Percentiles rank a stretch among this genome's conserved stretches.
Conservation (phyloP, 2,888 invertebrate species). For the Habrosyne pyritoides region DNA sequence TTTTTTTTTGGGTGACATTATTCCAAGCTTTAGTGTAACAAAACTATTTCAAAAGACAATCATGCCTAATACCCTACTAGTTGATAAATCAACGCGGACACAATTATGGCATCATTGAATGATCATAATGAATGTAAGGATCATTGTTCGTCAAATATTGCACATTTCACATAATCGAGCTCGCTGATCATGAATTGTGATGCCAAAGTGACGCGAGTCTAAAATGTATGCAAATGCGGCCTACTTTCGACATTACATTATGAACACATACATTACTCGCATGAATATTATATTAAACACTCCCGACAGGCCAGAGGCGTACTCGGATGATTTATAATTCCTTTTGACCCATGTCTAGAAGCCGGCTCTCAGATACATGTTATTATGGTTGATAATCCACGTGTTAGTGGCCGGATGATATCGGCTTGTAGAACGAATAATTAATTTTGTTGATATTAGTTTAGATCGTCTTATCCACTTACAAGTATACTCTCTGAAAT, state of each 20-base stretch:
- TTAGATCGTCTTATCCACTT: no score
- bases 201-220: not conserved
- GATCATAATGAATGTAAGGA: not conserved
- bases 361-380: constrained; percentile 20
- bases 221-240: constrained; percentile 47
- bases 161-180: constrained; percentile 13
- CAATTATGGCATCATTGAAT: not conserved
- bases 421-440: not conserved
- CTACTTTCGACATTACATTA: constrained; percentile 48
- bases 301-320: constrained; percentile 26
- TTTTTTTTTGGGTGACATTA: no score
- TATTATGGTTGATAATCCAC: constrained; percentile 25
- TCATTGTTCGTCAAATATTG: constrained; percentile 7
- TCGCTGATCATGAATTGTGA: constrained; percentile 1
- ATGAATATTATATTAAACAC: constrained; percentile 59
- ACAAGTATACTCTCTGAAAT: no score
- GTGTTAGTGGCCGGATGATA: constrained; percentile 23
- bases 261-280: constrained; percentile 43
- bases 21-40: no score
- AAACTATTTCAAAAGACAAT: not conserved
- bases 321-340: constrained; percentile 59
- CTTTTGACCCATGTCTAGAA: constrained; percentile 46
- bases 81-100: not conserved
- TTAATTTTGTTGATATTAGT: not conserved
- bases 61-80: not conserved